A percentile compares a stretch with the other conserved stretches of the same genome.
Conservation (phyloP, 2,888 invertebrate species). For the Lasiommata megera region DNA sequence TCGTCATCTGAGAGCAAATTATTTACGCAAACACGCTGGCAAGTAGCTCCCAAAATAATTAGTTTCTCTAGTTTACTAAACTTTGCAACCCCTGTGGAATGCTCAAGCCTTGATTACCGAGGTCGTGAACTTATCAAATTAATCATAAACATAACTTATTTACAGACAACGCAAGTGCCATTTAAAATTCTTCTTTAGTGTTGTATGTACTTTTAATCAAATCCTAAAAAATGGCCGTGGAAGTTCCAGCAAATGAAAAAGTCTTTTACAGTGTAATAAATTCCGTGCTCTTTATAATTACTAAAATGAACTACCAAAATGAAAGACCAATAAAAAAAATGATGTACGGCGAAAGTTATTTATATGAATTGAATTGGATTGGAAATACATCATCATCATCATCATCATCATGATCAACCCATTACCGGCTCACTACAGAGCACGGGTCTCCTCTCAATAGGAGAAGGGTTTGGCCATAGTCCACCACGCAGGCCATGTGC, state of each 20-base stretch:
- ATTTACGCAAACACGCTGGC: slow-evolving; percentile 1
- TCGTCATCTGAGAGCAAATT: not conserved
- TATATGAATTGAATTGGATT: no score
- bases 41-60: slow-evolving; percentile 7
- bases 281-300: slow-evolving; percentile 5
- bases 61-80: slow-evolving; percentile 5
- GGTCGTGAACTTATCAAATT: slow-evolving; percentile 1
- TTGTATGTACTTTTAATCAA: not conserved
- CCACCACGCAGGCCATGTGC: no score
- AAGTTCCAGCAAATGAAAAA: not conserved
- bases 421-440: no score
- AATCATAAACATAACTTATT: not conserved
- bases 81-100: not conserved
- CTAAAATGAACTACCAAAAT: not conserved
- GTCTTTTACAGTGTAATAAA: not conserved
- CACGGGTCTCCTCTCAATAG: no score
- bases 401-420: no score
- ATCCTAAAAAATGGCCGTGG: no score
- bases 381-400: no score
- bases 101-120: slow-evolving; percentile 1
- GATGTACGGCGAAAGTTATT: not conserved
- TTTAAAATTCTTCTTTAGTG: not conserved
- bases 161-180: not conserved
- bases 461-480: no score
- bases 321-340: not conserved